Evolutionary conservation across 2,113 vertebrate species (phyloP).

Genomic region (Dunckerocampus dactyliophorus): DNA sequence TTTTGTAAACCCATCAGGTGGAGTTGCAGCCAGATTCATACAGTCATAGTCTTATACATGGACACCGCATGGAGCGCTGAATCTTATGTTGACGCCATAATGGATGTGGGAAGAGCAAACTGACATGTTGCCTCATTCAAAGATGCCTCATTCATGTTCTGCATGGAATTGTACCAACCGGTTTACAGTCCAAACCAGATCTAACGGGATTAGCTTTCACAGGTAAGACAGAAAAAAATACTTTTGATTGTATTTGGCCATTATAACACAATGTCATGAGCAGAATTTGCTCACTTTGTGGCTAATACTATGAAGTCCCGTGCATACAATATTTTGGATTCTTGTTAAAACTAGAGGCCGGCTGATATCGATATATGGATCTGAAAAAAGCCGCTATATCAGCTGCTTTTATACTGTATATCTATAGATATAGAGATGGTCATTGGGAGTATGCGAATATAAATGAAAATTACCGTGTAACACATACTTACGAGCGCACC

Average conservation of each 20-base stretch:
- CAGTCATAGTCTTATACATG: not conserved
- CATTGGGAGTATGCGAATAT: no score
- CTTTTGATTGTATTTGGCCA: not conserved
- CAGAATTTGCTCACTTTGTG: no score
- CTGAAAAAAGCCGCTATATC: no score
- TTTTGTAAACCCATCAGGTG: not conserved
- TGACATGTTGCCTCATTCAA: constrained; percentile 31
- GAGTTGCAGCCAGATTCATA: not conserved
- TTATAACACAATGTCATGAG: not conserved
- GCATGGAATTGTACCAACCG: constrained; percentile 21
- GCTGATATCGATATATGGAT: no score
- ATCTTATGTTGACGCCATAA: not conserved
- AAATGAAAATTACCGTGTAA: no score
- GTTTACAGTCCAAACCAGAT: constrained; percentile 5
- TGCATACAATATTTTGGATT: not conserved
- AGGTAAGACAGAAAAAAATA: constrained; percentile 15
- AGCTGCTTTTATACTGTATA: no score
- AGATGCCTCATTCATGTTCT: constrained; percentile 28
- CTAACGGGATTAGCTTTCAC: constrained; percentile 29
- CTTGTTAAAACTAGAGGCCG: not conserved
- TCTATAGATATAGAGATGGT: no score
- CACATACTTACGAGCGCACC: no score
- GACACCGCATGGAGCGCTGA: not conserved
- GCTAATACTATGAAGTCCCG: not conserved
- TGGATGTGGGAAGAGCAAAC: not conserved